Conservation (phyloP, 2,113 vertebrate species). For the Sebastes fasciatus region DNA sequence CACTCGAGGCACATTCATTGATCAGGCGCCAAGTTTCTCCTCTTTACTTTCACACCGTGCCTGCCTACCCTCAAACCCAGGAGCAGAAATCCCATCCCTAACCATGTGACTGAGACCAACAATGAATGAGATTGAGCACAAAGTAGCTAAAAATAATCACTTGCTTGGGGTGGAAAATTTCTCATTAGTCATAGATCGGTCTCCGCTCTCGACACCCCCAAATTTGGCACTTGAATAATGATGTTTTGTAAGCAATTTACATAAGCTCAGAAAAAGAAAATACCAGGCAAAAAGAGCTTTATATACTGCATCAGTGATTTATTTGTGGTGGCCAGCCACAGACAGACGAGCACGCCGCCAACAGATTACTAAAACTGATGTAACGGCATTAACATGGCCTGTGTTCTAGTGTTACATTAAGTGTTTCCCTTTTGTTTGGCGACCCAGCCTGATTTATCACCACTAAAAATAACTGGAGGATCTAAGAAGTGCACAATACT, state of each 20-base stretch:
- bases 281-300: neutral
- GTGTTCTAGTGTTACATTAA: slow-evolving; percentile 22
- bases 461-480: slow-evolving; percentile 6
- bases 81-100: slow-evolving; percentile 22
- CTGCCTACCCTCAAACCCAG: slow-evolving; percentile 22
- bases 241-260: slow-evolving; percentile 52
- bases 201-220: slow-evolving; percentile 42
- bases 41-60: slow-evolving; percentile 13
- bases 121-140: slow-evolving; percentile 73
- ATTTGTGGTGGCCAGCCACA: slow-evolving; percentile 18
- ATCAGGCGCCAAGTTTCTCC: slow-evolving; percentile 7
- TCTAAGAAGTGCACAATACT: neutral
- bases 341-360: neutral
- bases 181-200: slow-evolving; percentile 68
- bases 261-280: slow-evolving; percentile 25
- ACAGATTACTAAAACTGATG: slow-evolving; percentile 9
- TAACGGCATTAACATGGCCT: slow-evolving; percentile 6
- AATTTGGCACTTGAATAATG: slow-evolving; percentile 47
- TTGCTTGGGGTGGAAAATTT: slow-evolving; percentile 62
- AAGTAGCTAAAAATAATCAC: slow-evolving; percentile 71
- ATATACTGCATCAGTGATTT: neutral
- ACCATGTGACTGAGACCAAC: slow-evolving; percentile 70
- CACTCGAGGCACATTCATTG: neutral
- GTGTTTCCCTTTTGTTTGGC: slow-evolving; percentile 15
- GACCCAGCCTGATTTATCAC: neutral